Conservation (phyloP, 1,140 invertebrate genomes). For the Cydia fagiglandana region DNA sequence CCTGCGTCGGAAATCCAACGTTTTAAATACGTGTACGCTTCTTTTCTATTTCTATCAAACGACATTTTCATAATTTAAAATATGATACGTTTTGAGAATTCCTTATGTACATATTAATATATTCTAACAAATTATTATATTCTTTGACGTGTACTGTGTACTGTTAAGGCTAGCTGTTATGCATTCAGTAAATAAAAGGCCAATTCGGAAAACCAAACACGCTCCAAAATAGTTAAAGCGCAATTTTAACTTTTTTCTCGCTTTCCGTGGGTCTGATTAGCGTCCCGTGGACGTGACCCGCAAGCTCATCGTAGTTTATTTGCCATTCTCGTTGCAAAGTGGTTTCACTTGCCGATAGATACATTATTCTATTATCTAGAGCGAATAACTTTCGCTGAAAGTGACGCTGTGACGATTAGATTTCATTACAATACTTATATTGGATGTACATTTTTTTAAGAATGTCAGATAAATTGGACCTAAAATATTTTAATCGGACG, state of each 20-base stretch:
- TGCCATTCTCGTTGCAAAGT: constrained; percentile 46
- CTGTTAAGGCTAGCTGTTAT: too few species aligned
- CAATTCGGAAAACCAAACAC: neutral
- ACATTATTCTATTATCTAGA: constrained; percentile 67
- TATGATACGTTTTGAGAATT: too few species aligned
- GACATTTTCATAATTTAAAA: too few species aligned
- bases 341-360: constrained; percentile 66
- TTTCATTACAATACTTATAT: constrained; percentile 18
- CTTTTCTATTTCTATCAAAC: too few species aligned
- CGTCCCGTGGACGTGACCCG: constrained; percentile 46
- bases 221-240: constrained; percentile 14
- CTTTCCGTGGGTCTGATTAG: constrained; percentile 19
- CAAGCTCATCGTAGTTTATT: constrained; percentile 46
- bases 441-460: neutral
- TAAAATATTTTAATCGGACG: neutral
- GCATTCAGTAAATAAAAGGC: neutral
- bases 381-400: constrained; percentile 60
- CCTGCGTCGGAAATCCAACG: too few species aligned
- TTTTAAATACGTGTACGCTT: too few species aligned
- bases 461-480: neutral
- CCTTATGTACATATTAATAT: too few species aligned
- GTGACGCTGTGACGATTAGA: constrained; percentile 35
- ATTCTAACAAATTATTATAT: too few species aligned
- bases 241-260: constrained; percentile 16
- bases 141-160: too few species aligned